These are phyloP conservation scores for Strigamia maritima DNA, from an alignment of 2,888 invertebrate genomes.

Conservation along the genomic window DNA sequence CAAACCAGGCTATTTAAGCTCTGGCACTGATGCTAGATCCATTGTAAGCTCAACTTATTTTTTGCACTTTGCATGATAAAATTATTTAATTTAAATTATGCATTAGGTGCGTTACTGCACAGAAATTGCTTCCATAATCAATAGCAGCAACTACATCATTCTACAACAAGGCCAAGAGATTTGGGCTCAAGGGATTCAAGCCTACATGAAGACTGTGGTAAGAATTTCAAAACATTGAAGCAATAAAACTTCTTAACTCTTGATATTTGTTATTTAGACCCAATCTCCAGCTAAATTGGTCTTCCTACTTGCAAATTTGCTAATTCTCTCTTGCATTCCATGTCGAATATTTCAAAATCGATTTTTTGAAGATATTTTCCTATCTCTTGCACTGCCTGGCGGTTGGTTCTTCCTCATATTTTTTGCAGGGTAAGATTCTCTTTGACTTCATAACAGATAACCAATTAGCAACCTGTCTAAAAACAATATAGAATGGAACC, in stretches of 20 bases:
- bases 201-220: conserved; percentile 89
- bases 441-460: conserved; percentile 19
- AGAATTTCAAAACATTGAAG: conserved; percentile 46
- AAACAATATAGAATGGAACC: no score
- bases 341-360: conserved; percentile 63
- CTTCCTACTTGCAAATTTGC: conserved; percentile 84
- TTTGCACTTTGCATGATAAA: no score
- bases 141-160: conserved; percentile 82
- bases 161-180: conserved; percentile 93
- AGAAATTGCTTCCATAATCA: conserved; percentile 79
- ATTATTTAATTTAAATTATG: not conserved
- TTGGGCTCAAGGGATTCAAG: conserved; percentile 84
- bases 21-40: conserved; percentile 41
- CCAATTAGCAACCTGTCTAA: no score
- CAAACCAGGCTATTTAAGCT: not conserved
- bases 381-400: conserved; percentile 88
- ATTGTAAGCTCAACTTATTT: conserved; percentile 47
- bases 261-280: conserved; percentile 58
- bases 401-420: conserved; percentile 98
- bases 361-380: conserved; percentile 81
- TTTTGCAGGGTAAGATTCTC: conserved; percentile 82
- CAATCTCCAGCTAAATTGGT: conserved; percentile 93
- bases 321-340: conserved; percentile 85
- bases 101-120: conserved; percentile 63
- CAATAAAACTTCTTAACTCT: not conserved